phyloP scores from a whole-genome alignment of 2,113 vertebrate species.

The Cyanoderma ruficeps region DNA sequence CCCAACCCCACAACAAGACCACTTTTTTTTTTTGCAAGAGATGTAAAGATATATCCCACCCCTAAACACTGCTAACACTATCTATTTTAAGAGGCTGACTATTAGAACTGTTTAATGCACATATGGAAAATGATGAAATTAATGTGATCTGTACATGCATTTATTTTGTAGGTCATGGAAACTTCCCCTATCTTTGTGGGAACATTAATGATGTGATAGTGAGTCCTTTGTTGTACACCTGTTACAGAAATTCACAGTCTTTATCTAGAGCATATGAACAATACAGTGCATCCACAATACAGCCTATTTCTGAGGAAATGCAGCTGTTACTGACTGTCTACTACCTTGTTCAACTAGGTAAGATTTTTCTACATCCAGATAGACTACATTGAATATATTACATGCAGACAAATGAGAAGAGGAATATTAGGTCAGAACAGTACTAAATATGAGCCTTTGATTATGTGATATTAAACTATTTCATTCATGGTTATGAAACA shows the following conservation, averaged over 20 bases:
- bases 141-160: neutral
- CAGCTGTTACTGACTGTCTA: conserved; percentile 95
- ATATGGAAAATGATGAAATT: neutral
- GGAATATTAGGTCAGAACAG: neutral
- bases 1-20: neutral
- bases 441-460: neutral
- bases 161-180: conserved; percentile 85
- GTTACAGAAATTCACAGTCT: conserved; percentile 91
- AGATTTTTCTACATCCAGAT: conserved; percentile 35
- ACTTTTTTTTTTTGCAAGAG: neutral
- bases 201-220: conserved; percentile 89
- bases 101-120: neutral
- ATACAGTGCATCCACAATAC: conserved; percentile 81
- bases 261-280: conserved; percentile 89
- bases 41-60: neutral
- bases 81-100: neutral
- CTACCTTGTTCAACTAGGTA: conserved; percentile 98
- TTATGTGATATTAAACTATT: neutral
- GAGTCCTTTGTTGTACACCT: conserved; percentile 88
- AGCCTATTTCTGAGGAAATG: conserved; percentile 94
- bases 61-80: neutral
- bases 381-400: neutral
- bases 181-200: conserved; percentile 90
- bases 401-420: neutral
- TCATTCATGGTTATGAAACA: neutral